Evolutionary conservation across 1,140 invertebrate species (phyloP), one percentile per base, ranked within the genome.

Genomic region (Drosophila murphyi): DNA sequence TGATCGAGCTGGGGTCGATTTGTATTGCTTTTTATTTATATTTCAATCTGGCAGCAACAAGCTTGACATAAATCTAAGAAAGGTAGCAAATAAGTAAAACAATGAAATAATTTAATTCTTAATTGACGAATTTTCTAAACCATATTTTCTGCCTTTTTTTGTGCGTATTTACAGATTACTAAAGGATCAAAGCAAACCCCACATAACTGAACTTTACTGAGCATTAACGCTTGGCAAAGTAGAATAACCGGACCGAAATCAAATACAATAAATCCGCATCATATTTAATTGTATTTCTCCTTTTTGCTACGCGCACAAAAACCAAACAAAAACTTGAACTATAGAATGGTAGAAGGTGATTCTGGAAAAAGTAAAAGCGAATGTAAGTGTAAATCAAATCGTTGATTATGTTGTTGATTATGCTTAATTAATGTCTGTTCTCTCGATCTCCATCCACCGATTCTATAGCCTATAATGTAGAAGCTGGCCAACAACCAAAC

Each of bases 331-430:
- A 88, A 78, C 85, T 82, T 93, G 94, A 94, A 93, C 93, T 93
- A 94, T 96, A 96, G 95, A 95, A 96, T 96, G 95, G 95, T 96
- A 96, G 95, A 96, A 95, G 94, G 94, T 95, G 95, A 95, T 94
- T 94, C 94, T 92, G 94, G 94, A 92, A 94, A 94, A 93, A 95
- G 95, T 94, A 94, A 95, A 94, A 95, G 94, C 94, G 94, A 95
- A 94, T 95, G 95, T 95, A 91, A 95, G 95, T 92, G 78, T 34
- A 12, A 4, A 4, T 45, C 0, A 32, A 3, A 7, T 2, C 31
- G 4, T 1, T 43, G 3, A 3, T 43, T 43, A n/a, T 10, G 34
- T 34, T 34, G 5, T 4, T 34, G 5, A 34, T 34, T 4, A 5
- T 37, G 5, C 6, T 10, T 41, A 1, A 43, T n/a, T 20, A 20